Base-by-base conservation (phyloP, 2,888 invertebrate genomes). In the Eueremaeus valkanovi region DNA sequence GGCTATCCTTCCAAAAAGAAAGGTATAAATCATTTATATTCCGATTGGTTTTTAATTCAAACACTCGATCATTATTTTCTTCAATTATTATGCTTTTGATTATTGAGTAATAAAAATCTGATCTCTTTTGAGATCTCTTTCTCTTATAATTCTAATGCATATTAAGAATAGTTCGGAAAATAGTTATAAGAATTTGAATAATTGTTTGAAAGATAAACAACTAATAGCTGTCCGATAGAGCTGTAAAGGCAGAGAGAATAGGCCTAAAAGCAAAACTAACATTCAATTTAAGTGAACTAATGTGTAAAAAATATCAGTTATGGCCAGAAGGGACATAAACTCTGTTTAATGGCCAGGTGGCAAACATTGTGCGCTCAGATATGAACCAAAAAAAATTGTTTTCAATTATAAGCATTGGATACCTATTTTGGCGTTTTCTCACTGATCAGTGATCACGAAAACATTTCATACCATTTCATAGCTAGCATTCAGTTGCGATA, bases 1-100 rank as follows among this genome's bases (percentile, higher is more conserved):
- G 72, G 72, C 16, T 72, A 42, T 45, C n/a, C 29, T 24, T 72
- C 72, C 21, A 63, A 63, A 36, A 63, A 63, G 36, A 63, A 75
- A 73, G 61, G 21, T 29, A 33, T 45, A 63, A n/a, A n/a, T n/a
- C n/a, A n/a, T n/a, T n/a, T n/a, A n/a, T n/a, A n/a, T n/a, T n/a
- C n/a, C n/a, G n/a, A n/a, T n/a, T n/a, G n/a, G n/a, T n/a, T n/a
- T n/a, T n/a, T n/a, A n/a, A n/a, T n/a, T n/a, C 3, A 45, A 45
- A 16, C 40, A 40, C 40, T 45, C 6, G 18, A 45, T 45, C 13
- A 2, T 13, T 45, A 3, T 45, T 13, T 45, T 13, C 42, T 45
- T 45, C 18, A n/a, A n/a, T 45, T 3, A 13, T 45, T 40, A 16
- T 45, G 11, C 6, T 3, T 45, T 45, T 45, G 11, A 45, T 45